These are phyloP conservation scores for Sebastes itinus DNA, from an alignment of 2,797 vertebrate genomes.

Conservation along the genomic window DNA sequence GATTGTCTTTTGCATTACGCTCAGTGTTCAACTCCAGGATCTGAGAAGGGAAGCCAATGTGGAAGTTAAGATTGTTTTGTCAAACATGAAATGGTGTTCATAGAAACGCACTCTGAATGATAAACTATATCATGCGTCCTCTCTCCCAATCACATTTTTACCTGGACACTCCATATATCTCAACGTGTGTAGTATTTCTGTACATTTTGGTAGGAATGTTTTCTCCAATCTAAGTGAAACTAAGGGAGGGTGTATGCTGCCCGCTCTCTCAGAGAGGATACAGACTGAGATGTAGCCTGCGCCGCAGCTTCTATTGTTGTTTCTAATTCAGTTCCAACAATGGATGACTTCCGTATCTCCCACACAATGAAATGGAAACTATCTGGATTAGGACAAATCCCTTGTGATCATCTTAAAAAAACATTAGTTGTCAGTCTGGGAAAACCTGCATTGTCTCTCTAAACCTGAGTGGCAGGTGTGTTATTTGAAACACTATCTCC, in stretches of 20 bases:
- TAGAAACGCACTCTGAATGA: not conserved
- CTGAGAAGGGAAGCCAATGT: too few relatives aligned
- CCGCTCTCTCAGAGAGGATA: too few relatives aligned
- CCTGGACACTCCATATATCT: too few relatives aligned
- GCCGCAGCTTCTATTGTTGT: not conserved
- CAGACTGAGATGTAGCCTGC: not conserved
- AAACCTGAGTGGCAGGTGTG: slow-evolving; percentile 51
- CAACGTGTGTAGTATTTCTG: too few relatives aligned
- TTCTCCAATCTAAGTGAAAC: too few relatives aligned
- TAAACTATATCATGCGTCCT: not conserved
- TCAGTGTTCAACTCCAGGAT: too few relatives aligned
- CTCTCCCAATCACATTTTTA: not conserved
- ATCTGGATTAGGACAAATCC: slow-evolving; percentile 39
- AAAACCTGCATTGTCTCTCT: slow-evolving; percentile 28
- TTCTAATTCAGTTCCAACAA: slow-evolving; percentile 4
- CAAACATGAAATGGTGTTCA: too few relatives aligned
- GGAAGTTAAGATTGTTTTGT: too few relatives aligned
- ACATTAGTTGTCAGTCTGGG: not conserved
- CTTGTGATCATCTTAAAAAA: slow-evolving; percentile 12
- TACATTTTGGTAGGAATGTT: too few relatives aligned
- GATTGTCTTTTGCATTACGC: too few relatives aligned
- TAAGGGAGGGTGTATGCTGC: too few relatives aligned
- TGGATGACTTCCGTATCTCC: not conserved
- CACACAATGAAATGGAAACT: slow-evolving; percentile 9
- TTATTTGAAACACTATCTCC: slow-evolving; percentile 46